Base-by-base conservation (phyloP, 2,888 invertebrate genomes). In the Tenthredo mesomela region DNA sequence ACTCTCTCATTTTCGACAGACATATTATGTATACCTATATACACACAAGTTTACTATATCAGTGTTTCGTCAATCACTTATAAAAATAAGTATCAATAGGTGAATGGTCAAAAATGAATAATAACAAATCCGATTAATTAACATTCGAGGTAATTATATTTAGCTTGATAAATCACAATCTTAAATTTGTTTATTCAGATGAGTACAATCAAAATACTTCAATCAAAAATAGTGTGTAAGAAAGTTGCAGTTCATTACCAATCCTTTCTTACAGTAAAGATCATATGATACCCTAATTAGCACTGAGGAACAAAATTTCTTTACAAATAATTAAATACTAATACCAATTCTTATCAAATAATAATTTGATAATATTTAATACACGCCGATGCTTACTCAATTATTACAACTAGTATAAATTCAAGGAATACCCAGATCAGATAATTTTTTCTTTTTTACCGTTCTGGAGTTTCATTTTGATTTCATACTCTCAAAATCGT, bases 1-100 rank as follows among this genome's bases (percentile, higher is more conserved):
- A 54, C n/a, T 78, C 54, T 77, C 50, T 78, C 54, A 61, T n/a
- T 70, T 70, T 37, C n/a, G 15, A 70, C n/a, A 29, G 5, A 37
- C 50, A 29, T 25, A 65, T n/a, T n/a, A n/a, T n/a, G n/a, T n/a
- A 29, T 29, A 29, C 29, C n/a, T n/a, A n/a, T n/a, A 29, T 10
- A 25, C 6, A 9, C 61, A 25, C 25, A 25, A 25, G 61, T 33
- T 70, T 71, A 37, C 40, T 43, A 43, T 43, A 43, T 43, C 10
- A 43, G 40, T 71, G 18, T 37, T 18, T 71, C 18, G 25, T 40
- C 9, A 67, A 25, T 10, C 67, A 6, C 18, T 18, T n/a, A 71
- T 40, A 40, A 10, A 71, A 37, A 71, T 71, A 75, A 9, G 10
- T 37, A 37, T 15, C 33, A 37, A 70, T 70, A 7, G 70, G 37